These are phyloP conservation scores for Acrossocheilus fasciatus DNA, from an alignment of 2,797 vertebrate genomes.

Conservation along the genomic window DNA sequence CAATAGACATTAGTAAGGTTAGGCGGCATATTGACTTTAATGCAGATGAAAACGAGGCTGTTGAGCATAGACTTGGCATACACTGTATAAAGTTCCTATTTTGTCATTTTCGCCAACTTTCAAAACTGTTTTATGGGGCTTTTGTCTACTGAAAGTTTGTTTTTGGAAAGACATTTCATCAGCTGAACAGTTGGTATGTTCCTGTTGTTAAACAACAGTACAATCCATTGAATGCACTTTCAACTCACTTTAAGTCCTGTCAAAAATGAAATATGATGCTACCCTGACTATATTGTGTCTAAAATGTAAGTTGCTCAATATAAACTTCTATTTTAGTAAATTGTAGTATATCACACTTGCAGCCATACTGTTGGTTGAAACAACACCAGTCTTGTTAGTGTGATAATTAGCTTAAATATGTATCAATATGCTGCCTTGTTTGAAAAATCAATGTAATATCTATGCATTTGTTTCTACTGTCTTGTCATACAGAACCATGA, in stretches of 20 bases:
- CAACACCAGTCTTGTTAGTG: neutral
- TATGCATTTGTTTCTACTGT: neutral
- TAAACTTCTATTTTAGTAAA: neutral
- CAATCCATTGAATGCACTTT: neutral
- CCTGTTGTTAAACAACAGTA: neutral
- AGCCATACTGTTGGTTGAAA: neutral
- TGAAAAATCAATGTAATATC: neutral
- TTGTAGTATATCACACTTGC: neutral
- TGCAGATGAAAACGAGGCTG: neutral
- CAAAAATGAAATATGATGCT: neutral
- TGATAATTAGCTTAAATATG: neutral
- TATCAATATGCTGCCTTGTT: neutral
- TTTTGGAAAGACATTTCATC: constrained; percentile 1
- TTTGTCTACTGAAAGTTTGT: neutral
- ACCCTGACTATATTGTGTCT: neutral
- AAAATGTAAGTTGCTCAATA: constrained; percentile 8
- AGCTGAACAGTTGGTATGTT: neutral
- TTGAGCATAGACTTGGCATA: neutral
- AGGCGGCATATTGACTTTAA: neutral
- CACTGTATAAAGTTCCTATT: neutral
- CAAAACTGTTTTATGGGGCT: neutral
- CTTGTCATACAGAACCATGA: neutral
- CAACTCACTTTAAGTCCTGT: neutral
- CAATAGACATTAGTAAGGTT: neutral
- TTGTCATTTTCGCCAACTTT: neutral